A percentile compares a stretch with the other conserved stretches of the same genome.
phyloP scores from a whole-genome alignment of 2,113 vertebrate genomes.

The Sinocyclocheilus rhinocerous region DNA sequence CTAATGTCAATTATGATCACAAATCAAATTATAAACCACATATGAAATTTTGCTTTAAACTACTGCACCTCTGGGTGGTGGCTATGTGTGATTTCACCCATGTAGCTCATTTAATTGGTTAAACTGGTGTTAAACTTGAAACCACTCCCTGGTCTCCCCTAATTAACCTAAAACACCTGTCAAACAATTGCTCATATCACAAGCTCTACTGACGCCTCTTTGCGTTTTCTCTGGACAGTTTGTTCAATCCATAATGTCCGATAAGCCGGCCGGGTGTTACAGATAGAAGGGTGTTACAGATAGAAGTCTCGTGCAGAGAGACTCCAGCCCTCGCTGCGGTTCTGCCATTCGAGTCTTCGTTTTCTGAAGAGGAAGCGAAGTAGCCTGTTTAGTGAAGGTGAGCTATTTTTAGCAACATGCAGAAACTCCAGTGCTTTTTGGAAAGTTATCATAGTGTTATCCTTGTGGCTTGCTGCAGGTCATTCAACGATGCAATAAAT shows the following conservation, averaged over 20 bases:
- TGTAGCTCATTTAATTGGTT: no score
- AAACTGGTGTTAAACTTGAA: background rate
- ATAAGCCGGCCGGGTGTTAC: conserved; percentile 19
- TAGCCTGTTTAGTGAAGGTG: conserved; percentile 20
- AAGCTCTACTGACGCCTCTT: background rate
- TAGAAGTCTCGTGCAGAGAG: conserved; percentile 19
- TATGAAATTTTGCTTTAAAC: no score
- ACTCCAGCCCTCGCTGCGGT: background rate
- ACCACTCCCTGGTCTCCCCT: background rate
- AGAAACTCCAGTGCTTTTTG: conserved; percentile 43
- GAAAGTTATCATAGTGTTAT: background rate
- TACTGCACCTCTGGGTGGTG: no score
- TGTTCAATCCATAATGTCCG: conserved; percentile 3
- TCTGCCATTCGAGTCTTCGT: conserved; percentile 26
- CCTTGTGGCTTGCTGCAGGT: background rate
- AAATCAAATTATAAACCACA: background rate
- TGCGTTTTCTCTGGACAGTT: background rate
- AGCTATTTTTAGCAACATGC: conserved; percentile 48
- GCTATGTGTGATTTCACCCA: no score
- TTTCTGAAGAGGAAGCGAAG: conserved; percentile 20
- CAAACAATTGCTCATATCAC: background rate
- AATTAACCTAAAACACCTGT: background rate
- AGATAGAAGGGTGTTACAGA: conserved; percentile 25
- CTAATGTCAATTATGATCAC: background rate
- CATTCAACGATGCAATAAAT: background rate